phyloP scores from a whole-genome alignment of 2,888 invertebrate genomes.

The Augiades crinisus region DNA sequence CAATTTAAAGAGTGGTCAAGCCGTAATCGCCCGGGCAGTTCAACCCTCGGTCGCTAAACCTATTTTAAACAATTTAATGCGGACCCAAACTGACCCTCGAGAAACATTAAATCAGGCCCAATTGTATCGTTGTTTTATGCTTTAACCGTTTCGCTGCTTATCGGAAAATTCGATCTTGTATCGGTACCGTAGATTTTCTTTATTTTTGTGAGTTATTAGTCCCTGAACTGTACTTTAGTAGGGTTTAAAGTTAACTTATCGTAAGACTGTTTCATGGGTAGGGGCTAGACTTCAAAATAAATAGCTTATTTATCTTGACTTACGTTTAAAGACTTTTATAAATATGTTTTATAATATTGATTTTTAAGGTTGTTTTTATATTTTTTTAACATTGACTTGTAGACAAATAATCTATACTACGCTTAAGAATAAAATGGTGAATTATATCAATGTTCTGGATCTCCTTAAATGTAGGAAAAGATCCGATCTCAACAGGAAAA shows the following conservation, averaged over 20 bases:
- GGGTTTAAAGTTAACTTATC: slow-evolving; percentile 28
- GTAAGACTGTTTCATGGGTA: slow-evolving; percentile 6
- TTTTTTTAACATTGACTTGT: too few relatives aligned
- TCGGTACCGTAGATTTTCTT: slow-evolving; percentile 54
- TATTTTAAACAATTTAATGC: slow-evolving; percentile 69
- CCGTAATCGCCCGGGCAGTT: slow-evolving; percentile 42
- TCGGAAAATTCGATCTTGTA: slow-evolving; percentile 61
- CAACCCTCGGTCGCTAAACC: slow-evolving; percentile 61
- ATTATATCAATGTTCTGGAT: too few relatives aligned
- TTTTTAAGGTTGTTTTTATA: too few relatives aligned
- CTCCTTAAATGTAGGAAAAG: too few relatives aligned
- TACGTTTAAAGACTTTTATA: too few relatives aligned
- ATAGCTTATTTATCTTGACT: not conserved
- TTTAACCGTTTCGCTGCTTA: slow-evolving; percentile 56
- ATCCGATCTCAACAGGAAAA: too few relatives aligned
- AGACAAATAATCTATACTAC: too few relatives aligned
- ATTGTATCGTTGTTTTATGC: slow-evolving; percentile 46
- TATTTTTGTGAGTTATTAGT: slow-evolving; percentile 72
- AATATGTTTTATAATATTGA: too few relatives aligned
- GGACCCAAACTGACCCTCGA: slow-evolving; percentile 59
- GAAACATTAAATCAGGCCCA: slow-evolving; percentile 62
- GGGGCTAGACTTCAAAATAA: not conserved
- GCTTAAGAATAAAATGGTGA: too few relatives aligned
- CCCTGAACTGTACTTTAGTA: slow-evolving; percentile 62
- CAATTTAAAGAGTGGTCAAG: slow-evolving; percentile 41